Evolutionary conservation across 2,797 vertebrate genomes (phyloP), one percentile per base, ranked within the genome.

Genomic region (Aeoliscus strigatus): DNA sequence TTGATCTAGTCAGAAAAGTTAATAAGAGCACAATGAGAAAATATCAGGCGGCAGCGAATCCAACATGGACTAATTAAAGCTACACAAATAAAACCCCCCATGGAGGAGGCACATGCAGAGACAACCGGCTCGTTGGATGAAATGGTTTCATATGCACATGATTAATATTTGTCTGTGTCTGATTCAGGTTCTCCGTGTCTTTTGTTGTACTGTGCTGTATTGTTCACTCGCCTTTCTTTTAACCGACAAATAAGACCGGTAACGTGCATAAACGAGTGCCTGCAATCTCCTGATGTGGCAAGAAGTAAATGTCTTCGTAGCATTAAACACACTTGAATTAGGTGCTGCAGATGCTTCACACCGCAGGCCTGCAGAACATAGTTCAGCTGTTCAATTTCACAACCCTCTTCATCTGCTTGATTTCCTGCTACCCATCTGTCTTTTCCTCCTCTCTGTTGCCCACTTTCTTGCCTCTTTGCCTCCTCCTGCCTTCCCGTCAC

Each of bases 311-410:
- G 54, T 33, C 44, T 57, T 43, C 55, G 31, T 42, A 29, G 44
- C 46, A 55, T 47, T 48, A 49, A 55, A 46, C 14, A 41, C 52
- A 57, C 14, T 28, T 37, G 21, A 61, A 62, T 67, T 37, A 51
- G 61, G 48, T 42, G 21, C 3, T 23, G 49, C 50, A 25, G 42
- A 63, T 65, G 53, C 58, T 57, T 64, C 54, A 44, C 39, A 62
- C 38, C 44, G 39, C 63, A 55, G 53, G 46, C 23, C 59, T 63
- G 72, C 61, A 46, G 56, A 66, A 57, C 66, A 75, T 66, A 80
- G 78, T 81, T 56, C 50, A 60, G 48, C 58, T 44, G 57, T 52
- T 77, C 70, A 64, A 68, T 77, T 66, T 51, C 75, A 80, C 71
- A 43, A 77, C 46, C 69, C 64, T 66, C 67, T 73, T 73, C 59